Percentiles rank a stretch among this genome's conserved stretches.
phyloP scores from a whole-genome alignment of 2,888 invertebrate species.

The Timema podura region DNA sequence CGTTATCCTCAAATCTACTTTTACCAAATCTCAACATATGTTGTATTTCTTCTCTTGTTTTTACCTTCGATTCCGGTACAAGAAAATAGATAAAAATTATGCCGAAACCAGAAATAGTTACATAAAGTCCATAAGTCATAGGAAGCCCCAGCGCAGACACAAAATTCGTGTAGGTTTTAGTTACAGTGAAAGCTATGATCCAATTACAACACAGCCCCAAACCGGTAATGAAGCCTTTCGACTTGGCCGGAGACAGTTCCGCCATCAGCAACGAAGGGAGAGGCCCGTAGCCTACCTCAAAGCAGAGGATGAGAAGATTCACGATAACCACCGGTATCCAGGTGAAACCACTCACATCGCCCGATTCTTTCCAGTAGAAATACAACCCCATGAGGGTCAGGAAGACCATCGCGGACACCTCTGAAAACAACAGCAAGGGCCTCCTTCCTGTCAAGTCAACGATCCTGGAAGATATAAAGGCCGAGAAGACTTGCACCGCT shows the following conservation, averaged over 20 bases:
- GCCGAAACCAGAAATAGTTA: slow-evolving; percentile 15
- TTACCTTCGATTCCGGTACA: slow-evolving; percentile 24
- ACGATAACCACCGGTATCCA: background rate
- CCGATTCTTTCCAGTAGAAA: slow-evolving; percentile 25
- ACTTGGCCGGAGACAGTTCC: background rate
- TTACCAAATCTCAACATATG: background rate
- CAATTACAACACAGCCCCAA: too few relatives aligned
- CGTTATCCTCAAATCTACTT: background rate
- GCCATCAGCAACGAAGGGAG: slow-evolving; percentile 3
- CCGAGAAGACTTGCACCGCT: slow-evolving; percentile 61
- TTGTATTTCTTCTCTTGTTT: slow-evolving; percentile 4
- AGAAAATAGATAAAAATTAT: slow-evolving; percentile 20
- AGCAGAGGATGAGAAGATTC: background rate
- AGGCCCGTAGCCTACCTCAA: background rate
- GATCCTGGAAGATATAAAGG: background rate
- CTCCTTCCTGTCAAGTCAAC: slow-evolving; percentile 42
- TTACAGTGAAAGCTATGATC: slow-evolving; percentile 48
- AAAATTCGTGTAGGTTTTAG: slow-evolving; percentile 46
- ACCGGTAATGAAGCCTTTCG: background rate
- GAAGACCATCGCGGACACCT: background rate
- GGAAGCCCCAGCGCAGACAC: background rate
- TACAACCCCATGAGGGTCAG: background rate
- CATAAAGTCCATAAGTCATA: slow-evolving; percentile 22
- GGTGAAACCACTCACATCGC: background rate
- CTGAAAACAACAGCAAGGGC: background rate